These are phyloP conservation scores for Heteronetta atricapilla DNA, from an alignment of 2,113 vertebrate species.

Conservation along the genomic window DNA sequence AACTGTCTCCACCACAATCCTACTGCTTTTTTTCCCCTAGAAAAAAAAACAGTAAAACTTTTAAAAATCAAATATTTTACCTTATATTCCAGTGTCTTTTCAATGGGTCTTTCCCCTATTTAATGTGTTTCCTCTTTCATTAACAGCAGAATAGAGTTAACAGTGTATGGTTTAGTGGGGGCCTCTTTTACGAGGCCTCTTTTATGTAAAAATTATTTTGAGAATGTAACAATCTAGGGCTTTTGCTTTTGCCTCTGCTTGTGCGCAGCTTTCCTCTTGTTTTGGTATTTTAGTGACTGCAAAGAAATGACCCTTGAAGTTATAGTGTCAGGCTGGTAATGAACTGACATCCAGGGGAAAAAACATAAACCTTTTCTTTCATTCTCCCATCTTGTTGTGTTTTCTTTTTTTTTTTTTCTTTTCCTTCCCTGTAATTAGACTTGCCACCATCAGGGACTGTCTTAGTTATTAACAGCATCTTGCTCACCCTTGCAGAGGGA, in stretches of 20 bases:
- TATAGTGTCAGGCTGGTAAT: conserved; percentile 71
- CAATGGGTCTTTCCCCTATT: neutral
- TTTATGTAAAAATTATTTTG: conserved; percentile 62
- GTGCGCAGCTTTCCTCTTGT: conserved; percentile 45
- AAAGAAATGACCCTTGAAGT: conserved; percentile 78
- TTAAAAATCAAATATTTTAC: neutral
- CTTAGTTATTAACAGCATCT: conserved; percentile 67
- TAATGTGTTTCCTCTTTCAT: neutral
- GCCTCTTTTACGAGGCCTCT: conserved; percentile 26
- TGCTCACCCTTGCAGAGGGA: conserved; percentile 60
- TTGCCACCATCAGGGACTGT: conserved; percentile 65
- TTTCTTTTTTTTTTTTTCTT: neutral
- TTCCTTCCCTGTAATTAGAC: conserved; percentile 71
- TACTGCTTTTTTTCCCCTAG: neutral
- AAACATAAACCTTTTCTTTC: conserved; percentile 67
- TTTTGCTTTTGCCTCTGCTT: conserved; percentile 37
- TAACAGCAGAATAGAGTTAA: neutral
- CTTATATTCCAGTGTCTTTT: neutral
- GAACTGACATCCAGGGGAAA: conserved; percentile 63
- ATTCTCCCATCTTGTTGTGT: neutral
- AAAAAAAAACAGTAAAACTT: neutral
- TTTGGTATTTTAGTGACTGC: conserved; percentile 71
- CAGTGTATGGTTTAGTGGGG: neutral
- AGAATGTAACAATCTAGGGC: conserved; percentile 40
- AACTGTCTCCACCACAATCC: neutral